Base-by-base conservation (phyloP, 2,888 invertebrate species). In the Lasioglossum morio region DNA sequence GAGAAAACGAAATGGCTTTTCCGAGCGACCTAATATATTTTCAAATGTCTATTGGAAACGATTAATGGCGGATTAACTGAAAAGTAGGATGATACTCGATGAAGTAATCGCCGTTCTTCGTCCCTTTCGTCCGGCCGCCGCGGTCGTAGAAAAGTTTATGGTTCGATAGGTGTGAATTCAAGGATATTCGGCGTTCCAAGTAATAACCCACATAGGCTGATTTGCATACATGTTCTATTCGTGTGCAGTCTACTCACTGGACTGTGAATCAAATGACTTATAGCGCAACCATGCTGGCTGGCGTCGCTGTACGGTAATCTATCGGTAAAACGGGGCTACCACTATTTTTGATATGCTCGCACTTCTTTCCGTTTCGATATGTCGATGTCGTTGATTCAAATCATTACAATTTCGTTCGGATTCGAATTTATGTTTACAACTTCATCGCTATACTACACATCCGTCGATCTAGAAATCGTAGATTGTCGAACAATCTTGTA, bases 241-340 rank as follows among this genome's bases (percentile, higher is more conserved):
- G 43, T 16, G 78, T 63, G 53, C 73, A 46, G 66, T 82, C 74
- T 79, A 85, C 72, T 85, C 85, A 53, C 72, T 77, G 85, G 77
- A 79, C 78, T 81, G 85, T 85, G 86, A 86, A 86, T 86, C 84
- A 27, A 86, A 72, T 73, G 81, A 79, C 40, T 84, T 81, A 57
- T 40, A 86, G 63, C 77, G 80, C 84, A 66, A 84, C 63, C 84
- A 74, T n/a, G 74, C 75, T 16, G 69, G 34, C 81, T 76, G 85
- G 73, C 85, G 84, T 84, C 86, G 81, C 8, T 53, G 23, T 53
- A n/a, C 83, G 83, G 73, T 76, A 77, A 79, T 79, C 83, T 34
- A 27, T 60, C 76, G 76, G 77, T 79, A 60, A 76, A 85, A 46
- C 79, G 40, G 60, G 76, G 40, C 63, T 16, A 30, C 10, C 53